Conservation (phyloP, 2,888 invertebrate genomes). For the Diarsia mendica region DNA sequence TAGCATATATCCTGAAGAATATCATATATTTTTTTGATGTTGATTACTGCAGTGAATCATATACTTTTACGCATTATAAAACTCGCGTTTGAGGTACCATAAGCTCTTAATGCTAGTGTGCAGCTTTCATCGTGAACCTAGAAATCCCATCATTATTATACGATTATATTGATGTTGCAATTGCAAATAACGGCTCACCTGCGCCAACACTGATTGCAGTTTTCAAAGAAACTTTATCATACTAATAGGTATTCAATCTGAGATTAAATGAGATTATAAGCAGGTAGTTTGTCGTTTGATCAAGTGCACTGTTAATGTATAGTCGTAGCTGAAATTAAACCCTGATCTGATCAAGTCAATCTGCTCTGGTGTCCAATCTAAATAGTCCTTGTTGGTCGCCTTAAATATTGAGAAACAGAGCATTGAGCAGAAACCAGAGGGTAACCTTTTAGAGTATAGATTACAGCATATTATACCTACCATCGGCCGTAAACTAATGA, state of each 20-base stretch:
- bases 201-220: conserved; percentile 63
- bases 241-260: conserved; percentile 47
- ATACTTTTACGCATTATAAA: no score
- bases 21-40: no score
- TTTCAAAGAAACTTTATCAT: conserved; percentile 62
- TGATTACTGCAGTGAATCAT: no score
- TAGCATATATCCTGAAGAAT: no score
- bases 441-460: conserved; percentile 26
- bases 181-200: conserved; percentile 70
- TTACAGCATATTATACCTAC: conserved; percentile 19
- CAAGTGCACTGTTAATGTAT: conserved; percentile 24
- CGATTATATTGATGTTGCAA: conserved; percentile 72
- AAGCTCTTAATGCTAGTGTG: conserved; percentile 70
- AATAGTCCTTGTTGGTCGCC: background rate
- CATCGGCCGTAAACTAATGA: conserved; percentile 76
- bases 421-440: background rate
- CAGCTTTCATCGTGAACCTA: conserved; percentile 82
- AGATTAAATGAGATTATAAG: conserved; percentile 43
- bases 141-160: conserved; percentile 79
- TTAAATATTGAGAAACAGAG: conserved; percentile 7
- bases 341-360: background rate
- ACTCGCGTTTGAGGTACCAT: no score
- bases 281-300: conserved; percentile 18
- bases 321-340: background rate
- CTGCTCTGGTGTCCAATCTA: conserved; percentile 1